Conservation (phyloP, 2,113 vertebrate genomes). For the Canis aureus region DNA sequence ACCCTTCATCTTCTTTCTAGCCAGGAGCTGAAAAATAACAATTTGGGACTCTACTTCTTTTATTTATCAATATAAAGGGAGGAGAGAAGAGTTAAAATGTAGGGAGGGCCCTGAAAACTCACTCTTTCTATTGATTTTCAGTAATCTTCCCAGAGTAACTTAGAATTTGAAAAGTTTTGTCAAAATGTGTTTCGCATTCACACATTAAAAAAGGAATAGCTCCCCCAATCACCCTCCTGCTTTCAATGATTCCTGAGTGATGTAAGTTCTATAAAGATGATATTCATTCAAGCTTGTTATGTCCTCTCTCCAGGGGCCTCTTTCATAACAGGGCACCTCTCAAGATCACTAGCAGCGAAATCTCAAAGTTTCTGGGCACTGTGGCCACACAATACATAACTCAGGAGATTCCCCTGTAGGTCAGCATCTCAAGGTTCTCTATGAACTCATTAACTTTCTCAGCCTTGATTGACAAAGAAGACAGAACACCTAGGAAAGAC, state of each 20-base stretch:
- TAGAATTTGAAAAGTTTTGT: not conserved
- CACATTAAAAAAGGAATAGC: not conserved
- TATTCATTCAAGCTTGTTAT: no score
- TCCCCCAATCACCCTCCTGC: not conserved
- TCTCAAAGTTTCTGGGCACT: not conserved
- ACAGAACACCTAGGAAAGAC: not conserved
- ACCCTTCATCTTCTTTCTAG: not conserved
- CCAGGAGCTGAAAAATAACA: not conserved
- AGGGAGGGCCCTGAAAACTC: not conserved
- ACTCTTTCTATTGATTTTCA: not conserved
- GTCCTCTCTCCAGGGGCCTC: not conserved
- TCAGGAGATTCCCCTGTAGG: not conserved
- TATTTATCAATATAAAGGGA: not conserved
- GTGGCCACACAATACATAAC: no score
- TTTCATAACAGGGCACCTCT: not conserved
- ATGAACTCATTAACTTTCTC: not conserved
- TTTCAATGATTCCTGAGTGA: not conserved
- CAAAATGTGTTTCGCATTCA: not conserved
- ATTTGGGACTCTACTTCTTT: not conserved
- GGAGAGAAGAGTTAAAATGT: no score
- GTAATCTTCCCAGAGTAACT: not conserved
- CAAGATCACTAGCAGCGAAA: not conserved
- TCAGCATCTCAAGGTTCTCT: not conserved
- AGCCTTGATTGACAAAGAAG: not conserved
- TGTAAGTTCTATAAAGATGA: not conserved